Evolutionary conservation across 2,888 invertebrate genomes (phyloP).

Genomic region (Microplitis manilae): DNA sequence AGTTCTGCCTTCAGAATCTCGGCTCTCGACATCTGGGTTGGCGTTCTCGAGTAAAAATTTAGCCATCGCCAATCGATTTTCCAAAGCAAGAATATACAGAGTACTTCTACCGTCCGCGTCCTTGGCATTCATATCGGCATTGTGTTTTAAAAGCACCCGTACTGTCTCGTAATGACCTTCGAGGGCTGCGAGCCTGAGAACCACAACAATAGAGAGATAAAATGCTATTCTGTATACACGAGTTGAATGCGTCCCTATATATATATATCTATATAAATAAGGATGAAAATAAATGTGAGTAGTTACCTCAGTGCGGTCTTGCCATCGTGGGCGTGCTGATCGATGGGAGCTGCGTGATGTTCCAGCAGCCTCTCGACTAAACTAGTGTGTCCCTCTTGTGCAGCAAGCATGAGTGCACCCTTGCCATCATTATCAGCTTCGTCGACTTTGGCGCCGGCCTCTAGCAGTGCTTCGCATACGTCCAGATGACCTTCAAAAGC

Average conservation of each 20-base stretch:
- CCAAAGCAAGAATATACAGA: slow-evolving; percentile 90
- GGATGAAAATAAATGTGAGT: slow-evolving; percentile 13
- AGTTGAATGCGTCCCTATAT: background rate
- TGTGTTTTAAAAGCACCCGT: slow-evolving; percentile 79
- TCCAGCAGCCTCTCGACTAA: slow-evolving; percentile 80
- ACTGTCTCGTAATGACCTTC: slow-evolving; percentile 89
- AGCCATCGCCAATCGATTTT: slow-evolving; percentile 88
- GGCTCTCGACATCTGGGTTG: slow-evolving; percentile 86
- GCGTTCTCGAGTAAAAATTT: slow-evolving; percentile 85
- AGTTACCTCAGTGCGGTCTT: slow-evolving; percentile 85
- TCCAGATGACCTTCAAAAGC: slow-evolving; percentile 94
- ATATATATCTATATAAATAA: background rate
- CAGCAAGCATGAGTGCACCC: slow-evolving; percentile 88
- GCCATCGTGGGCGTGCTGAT: slow-evolving; percentile 91
- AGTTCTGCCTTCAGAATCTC: slow-evolving; percentile 93
- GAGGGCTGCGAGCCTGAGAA: slow-evolving; percentile 80
- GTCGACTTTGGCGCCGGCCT: slow-evolving; percentile 90
- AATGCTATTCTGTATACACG: background rate
- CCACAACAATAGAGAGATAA: slow-evolving; percentile 21
- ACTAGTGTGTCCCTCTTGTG: slow-evolving; percentile 88
- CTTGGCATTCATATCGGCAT: slow-evolving; percentile 88
- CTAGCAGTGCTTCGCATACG: slow-evolving; percentile 85
- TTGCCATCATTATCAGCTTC: slow-evolving; percentile 94
- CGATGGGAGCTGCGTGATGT: slow-evolving; percentile 84
- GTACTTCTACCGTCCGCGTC: slow-evolving; percentile 95